phyloP scores from a whole-genome alignment of 2,797 vertebrate genomes.

The Acridotheres tristis region DNA sequence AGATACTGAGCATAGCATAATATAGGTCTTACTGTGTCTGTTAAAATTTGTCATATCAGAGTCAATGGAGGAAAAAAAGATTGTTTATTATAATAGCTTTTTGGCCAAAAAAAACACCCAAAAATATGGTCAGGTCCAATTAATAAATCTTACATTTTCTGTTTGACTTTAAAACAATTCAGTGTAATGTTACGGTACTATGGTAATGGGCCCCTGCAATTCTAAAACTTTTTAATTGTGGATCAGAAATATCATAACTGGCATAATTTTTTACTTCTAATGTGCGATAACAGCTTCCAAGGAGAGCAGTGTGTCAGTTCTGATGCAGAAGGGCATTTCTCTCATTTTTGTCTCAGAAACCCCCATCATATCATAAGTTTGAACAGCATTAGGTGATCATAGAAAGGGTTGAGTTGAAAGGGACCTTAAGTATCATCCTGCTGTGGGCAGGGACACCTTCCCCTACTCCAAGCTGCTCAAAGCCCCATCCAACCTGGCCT shows the following conservation, averaged over 20 bases:
- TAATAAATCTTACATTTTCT: background rate
- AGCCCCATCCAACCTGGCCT: background rate
- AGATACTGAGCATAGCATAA: background rate
- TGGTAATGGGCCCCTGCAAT: background rate
- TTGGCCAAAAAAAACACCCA: background rate
- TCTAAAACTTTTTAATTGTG: background rate
- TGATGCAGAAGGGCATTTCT: background rate
- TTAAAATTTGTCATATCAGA: background rate
- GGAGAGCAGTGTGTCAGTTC: background rate
- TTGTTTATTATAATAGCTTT: background rate
- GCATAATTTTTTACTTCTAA: background rate
- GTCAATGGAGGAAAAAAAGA: background rate
- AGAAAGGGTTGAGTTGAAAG: background rate
- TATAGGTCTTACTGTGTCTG: background rate
- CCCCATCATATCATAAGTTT: background rate
- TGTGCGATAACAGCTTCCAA: background rate
- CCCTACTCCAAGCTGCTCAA: background rate
- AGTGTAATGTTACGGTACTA: background rate
- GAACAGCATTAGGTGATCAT: background rate
- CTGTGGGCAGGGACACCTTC: background rate
- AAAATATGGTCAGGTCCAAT: background rate
- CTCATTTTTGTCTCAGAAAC: background rate
- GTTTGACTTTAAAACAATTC: background rate
- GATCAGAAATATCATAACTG: background rate
- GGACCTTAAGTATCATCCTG: background rate